These are phyloP conservation scores for Rachycentron canadum DNA, from an alignment of 2,797 vertebrate genomes.

Conservation along the genomic window DNA sequence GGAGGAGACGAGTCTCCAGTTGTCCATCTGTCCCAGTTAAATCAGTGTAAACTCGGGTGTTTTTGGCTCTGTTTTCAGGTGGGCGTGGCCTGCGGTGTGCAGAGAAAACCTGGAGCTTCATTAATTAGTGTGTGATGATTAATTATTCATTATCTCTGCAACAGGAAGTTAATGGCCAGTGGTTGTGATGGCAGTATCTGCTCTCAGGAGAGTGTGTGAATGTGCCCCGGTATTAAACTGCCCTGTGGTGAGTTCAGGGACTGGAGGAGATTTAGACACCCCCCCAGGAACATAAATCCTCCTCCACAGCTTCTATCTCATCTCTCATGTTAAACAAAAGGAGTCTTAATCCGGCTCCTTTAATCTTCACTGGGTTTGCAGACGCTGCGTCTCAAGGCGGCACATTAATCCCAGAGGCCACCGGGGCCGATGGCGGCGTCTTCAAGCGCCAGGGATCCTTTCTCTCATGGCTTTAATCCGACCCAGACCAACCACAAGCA, in stretches of 20 bases:
- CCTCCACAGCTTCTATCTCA: constrained; percentile 55
- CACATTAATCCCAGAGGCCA: constrained; percentile 67
- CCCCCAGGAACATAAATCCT: constrained; percentile 46
- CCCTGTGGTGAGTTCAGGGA: constrained; percentile 51
- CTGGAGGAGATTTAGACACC: constrained; percentile 39
- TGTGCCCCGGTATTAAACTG: background rate
- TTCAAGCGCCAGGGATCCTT: constrained; percentile 26
- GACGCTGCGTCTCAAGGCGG: constrained; percentile 60
- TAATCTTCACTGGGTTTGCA: constrained; percentile 65
- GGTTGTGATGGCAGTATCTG: too few species aligned
- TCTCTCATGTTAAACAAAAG: constrained; percentile 74
- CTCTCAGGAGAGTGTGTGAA: background rate
- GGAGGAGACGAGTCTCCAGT: too few species aligned
- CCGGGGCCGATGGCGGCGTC: constrained; percentile 30
- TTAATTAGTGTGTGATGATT: too few species aligned
- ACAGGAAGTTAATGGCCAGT: too few species aligned
- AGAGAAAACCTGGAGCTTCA: too few species aligned
- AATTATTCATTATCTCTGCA: too few species aligned
- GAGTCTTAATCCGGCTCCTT: constrained; percentile 64
- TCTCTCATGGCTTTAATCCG: constrained; percentile 41
- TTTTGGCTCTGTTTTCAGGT: background rate
- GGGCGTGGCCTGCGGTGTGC: background rate
- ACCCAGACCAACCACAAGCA: constrained; percentile 24
- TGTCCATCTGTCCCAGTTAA: too few species aligned
- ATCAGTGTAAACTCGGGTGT: too few species aligned